Conservation (phyloP, 1,140 invertebrate genomes). For the Drosophila littoralis region DNA sequence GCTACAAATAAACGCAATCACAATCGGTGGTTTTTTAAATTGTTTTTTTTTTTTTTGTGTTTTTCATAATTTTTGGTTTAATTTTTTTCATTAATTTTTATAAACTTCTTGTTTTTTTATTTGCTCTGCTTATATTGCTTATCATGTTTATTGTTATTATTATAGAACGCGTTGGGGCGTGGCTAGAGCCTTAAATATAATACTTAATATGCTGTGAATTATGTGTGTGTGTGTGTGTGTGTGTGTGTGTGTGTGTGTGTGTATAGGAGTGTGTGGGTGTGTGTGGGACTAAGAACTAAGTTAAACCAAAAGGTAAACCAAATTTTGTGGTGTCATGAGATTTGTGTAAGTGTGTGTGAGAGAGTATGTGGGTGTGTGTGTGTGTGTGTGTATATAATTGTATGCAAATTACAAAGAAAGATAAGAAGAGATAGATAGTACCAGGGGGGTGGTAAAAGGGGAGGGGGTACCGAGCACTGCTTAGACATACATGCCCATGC, state of each 20-base stretch:
- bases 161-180: slow-evolving; percentile 49
- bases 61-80: slow-evolving; percentile 60
- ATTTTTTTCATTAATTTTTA: slow-evolving; percentile 39
- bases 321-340: slow-evolving; percentile 48
- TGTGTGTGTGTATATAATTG: slow-evolving; percentile 30
- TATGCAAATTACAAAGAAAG: slow-evolving; percentile 41
- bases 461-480: not conserved
- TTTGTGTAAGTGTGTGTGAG: slow-evolving; percentile 23
- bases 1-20: slow-evolving; percentile 84
- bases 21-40: slow-evolving; percentile 83
- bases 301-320: slow-evolving; percentile 58
- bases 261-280: slow-evolving; percentile 9
- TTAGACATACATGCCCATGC: slow-evolving; percentile 95
- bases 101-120: slow-evolving; percentile 37
- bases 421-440: not conserved
- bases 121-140: slow-evolving; percentile 69
- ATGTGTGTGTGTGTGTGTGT: slow-evolving; percentile 1
- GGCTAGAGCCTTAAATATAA: slow-evolving; percentile 69
- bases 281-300: slow-evolving; percentile 55
- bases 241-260: slow-evolving; percentile 8
- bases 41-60: slow-evolving; percentile 56
- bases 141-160: slow-evolving; percentile 62
- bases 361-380: slow-evolving; percentile 27
- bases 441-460: not conserved
- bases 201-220: slow-evolving; percentile 72